Evolutionary conservation across 2,888 invertebrate genomes (phyloP).

Genomic region (Athetis lepigone): DNA sequence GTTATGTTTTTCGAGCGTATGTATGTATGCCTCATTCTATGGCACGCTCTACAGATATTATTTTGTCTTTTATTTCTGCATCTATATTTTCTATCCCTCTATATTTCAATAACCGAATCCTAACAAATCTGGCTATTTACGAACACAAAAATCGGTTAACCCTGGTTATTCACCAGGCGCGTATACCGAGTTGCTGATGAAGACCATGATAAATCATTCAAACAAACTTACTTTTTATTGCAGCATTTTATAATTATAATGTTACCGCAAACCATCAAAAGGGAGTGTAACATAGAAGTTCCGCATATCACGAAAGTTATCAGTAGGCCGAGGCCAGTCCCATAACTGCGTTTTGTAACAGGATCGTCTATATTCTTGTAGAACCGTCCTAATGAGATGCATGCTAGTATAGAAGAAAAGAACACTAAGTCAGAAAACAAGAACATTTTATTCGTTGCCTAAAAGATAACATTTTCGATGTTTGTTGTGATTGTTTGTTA

Average conservation of each 20-base stretch:
- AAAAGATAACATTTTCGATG: conserved; percentile 35
- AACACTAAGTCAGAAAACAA: conserved; percentile 69
- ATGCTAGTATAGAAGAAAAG: conserved; percentile 78
- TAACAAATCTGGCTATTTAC: too few relatives aligned
- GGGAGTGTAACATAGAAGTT: conserved; percentile 89
- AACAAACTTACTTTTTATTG: conserved; percentile 87
- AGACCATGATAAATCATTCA: too few relatives aligned
- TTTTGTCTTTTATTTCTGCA: too few relatives aligned
- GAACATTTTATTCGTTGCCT: conserved; percentile 58
- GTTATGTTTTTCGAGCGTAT: too few relatives aligned
- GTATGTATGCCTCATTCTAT: too few relatives aligned
- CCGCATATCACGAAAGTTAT: conserved; percentile 91
- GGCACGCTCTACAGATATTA: too few relatives aligned
- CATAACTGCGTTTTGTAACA: conserved; percentile 89
- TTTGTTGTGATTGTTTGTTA: conserved; percentile 22
- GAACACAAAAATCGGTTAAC: too few relatives aligned
- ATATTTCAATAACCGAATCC: too few relatives aligned
- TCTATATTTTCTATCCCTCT: too few relatives aligned
- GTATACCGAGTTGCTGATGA: too few relatives aligned
- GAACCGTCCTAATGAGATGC: conserved; percentile 90
- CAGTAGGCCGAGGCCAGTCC: conserved; percentile 91
- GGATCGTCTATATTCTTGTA: conserved; percentile 90
- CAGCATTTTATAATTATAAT: conserved; percentile 90
- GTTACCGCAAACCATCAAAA: conserved; percentile 91
- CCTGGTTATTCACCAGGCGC: too few relatives aligned